These are phyloP conservation scores for Crocuta crocuta DNA, from an alignment of 2,113 vertebrate genomes.

Conservation along the genomic window DNA sequence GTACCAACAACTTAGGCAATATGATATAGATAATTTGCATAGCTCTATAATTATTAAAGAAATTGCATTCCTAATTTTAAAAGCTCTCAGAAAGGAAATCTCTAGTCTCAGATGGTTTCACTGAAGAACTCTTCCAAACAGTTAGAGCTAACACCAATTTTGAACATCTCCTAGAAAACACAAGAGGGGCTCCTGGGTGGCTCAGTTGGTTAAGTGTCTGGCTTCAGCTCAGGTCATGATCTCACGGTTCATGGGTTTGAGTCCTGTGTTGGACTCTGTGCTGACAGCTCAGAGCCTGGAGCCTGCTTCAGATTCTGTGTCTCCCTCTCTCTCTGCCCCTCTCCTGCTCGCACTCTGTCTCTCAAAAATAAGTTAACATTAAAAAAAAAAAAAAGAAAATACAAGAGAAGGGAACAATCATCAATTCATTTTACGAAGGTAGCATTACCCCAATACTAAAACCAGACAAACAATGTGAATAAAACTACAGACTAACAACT, in stretches of 20 bases:
- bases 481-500: neutral
- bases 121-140: neutral
- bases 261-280: no score
- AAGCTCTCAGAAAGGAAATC: neutral
- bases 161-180: neutral
- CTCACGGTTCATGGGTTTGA: no score
- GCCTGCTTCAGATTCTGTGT: no score
- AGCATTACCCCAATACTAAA: neutral
- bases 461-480: neutral
- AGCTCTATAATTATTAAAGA: neutral
- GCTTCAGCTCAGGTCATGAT: no score
- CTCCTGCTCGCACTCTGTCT: no score
- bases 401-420: neutral
- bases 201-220: no score
- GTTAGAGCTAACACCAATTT: neutral
- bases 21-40: neutral
- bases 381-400: neutral
- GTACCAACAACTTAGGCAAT: neutral
- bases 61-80: neutral
- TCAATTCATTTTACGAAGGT: neutral
- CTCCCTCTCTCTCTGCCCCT: no score
- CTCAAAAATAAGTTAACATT: no score
- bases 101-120: neutral
- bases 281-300: no score
- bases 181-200: neutral